These are phyloP conservation scores for Okamejei kenojei DNA, from an alignment of 2,797 vertebrate species.

Conservation along the genomic window DNA sequence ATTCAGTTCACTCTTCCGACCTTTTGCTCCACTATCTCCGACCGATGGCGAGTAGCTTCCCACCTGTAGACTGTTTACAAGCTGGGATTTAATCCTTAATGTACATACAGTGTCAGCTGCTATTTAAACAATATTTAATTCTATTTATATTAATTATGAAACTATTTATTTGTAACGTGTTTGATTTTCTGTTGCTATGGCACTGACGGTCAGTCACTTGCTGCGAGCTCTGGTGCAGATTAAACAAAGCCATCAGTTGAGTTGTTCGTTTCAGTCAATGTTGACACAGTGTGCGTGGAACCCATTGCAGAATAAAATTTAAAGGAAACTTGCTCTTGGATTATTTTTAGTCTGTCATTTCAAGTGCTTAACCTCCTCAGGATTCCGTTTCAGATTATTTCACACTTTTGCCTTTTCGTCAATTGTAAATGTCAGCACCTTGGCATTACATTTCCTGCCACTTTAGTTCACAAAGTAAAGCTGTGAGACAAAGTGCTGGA, in stretches of 20 bases:
- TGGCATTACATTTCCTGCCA: neutral
- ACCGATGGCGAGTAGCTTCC: slow-evolving; percentile 20
- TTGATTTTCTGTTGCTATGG: slow-evolving; percentile 29
- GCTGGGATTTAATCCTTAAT: slow-evolving; percentile 20
- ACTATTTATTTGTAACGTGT: slow-evolving; percentile 32
- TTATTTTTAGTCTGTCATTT: neutral
- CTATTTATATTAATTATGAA: slow-evolving; percentile 38
- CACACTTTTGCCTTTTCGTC: neutral
- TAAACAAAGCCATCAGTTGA: slow-evolving; percentile 21
- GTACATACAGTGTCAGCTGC: slow-evolving; percentile 33
- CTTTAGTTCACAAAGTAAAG: neutral
- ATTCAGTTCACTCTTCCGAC: neutral
- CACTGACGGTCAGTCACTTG: slow-evolving; percentile 29
- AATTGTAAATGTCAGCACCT: neutral
- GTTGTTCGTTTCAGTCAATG: slow-evolving; percentile 15
- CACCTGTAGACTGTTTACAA: slow-evolving; percentile 19
- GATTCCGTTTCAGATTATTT: neutral
- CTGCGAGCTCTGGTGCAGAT: slow-evolving; percentile 30
- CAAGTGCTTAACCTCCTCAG: neutral
- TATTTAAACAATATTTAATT: slow-evolving; percentile 37
- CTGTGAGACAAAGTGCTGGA: no score
- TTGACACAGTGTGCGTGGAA: slow-evolving; percentile 2
- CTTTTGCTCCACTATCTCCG: slow-evolving; percentile 24
- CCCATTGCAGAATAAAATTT: slow-evolving; percentile 19
- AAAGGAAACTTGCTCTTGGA: neutral